Evolutionary conservation across 2,888 invertebrate genomes (phyloP), one percentile per base, ranked within the genome.

Genomic region (Abscondita cerata): DNA sequence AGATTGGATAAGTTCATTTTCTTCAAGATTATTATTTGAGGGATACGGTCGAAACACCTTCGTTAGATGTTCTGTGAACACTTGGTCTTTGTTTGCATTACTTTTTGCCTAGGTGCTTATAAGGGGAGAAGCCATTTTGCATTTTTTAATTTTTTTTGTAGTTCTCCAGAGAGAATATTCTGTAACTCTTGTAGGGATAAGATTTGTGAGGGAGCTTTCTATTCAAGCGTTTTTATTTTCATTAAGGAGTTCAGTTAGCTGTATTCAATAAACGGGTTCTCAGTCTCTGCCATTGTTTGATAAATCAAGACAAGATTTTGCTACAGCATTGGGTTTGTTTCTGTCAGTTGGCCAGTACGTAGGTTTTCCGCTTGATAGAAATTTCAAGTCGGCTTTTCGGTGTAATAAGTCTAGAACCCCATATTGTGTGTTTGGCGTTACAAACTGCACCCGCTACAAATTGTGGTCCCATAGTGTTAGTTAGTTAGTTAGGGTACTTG

Each of bases 1-100:
- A 36, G 36, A 36, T 36, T 36, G 36, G 36, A 36, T 36, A 36
- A 36, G 4, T 36, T 36, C 36, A n/a, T n/a, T n/a, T 36, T 36
- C 36, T 4, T 36, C 36, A n/a, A 3, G 36, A n/a, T 12, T 12
- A 36, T 36, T 36, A 12, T 36, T n/a, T 36, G 36, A 36, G 3
- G 36, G 11, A 36, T 36, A 12, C 36, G 36, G 36, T 3, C 36
- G 5, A 9, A 36, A 36, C 36, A 36, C 11, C 12, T 36, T 12
- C 11, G 5, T 36, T 36, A 8, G 12, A n/a, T 5, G 36, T 36
- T 36, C 36, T 36, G 36, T 12, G 36, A 36, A 36, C 11, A 12
- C 36, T 36, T 36, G 36, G 3, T 11, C 36, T 36, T 36, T 36
- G 5, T 36, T 12, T 36, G 36, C 36, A 36, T 36, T 36, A 9